Percentiles rank a stretch among this genome's conserved stretches.
Evolutionary conservation across 92 coral and sea anemone species (phyloP).

Genomic region (Epizoanthus ramosus): DNA sequence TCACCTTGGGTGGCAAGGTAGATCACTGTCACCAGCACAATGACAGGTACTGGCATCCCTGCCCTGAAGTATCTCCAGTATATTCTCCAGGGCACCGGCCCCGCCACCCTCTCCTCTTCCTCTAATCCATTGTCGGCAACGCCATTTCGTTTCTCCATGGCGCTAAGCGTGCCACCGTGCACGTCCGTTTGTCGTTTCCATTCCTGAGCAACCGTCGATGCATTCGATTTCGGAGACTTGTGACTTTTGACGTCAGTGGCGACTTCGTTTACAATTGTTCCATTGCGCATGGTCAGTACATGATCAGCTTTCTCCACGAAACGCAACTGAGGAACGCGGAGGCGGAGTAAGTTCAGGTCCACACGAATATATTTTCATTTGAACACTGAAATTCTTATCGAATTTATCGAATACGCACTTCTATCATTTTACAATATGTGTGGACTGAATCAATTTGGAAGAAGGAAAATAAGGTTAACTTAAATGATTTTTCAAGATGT

Average conservation of each 20-base stretch:
- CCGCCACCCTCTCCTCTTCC: constrained; percentile 67
- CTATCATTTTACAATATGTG: too few species aligned
- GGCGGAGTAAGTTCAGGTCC: too few species aligned
- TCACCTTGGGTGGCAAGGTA: constrained; percentile 76
- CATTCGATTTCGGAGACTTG: constrained; percentile 8
- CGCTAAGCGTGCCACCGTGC: not conserved
- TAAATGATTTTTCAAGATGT: too few species aligned
- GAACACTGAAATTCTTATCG: too few species aligned
- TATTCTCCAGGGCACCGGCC: constrained; percentile 55
- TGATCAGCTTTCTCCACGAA: constrained; percentile 87
- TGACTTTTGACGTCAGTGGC: constrained; percentile 63
- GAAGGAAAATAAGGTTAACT: too few species aligned
- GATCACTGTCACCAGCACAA: constrained; percentile 55
- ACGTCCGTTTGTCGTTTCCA: constrained; percentile 20
- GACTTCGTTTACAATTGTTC: constrained; percentile 85
- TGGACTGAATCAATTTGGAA: too few species aligned
- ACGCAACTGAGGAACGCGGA: constrained; percentile 48
- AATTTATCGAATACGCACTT: too few species aligned
- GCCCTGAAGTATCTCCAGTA: constrained; percentile 79
- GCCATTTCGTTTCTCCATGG: not conserved
- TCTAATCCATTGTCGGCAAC: constrained; percentile 45
- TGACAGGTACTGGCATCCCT: constrained; percentile 68
- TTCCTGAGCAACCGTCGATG: not conserved
- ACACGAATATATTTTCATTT: too few species aligned
- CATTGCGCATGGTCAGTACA: constrained; percentile 89